Evolutionary conservation across 1,140 invertebrate genomes (phyloP).

Genomic region (Gonatopus flavifemur): DNA sequence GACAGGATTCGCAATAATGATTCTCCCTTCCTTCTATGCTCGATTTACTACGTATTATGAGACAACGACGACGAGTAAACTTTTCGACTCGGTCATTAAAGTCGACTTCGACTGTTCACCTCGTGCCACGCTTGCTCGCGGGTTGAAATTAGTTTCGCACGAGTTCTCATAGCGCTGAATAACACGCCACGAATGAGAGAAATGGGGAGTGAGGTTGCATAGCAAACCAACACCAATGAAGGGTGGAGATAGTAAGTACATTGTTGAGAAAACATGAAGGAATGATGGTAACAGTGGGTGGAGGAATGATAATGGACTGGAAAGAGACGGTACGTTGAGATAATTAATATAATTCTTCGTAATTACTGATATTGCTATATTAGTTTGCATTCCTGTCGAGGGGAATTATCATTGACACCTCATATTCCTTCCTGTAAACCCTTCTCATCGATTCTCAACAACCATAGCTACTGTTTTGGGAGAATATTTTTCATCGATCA

Average conservation of each 20-base stretch:
- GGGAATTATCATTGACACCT: conserved; percentile 21
- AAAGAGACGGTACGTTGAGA: background rate
- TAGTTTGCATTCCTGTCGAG: background rate
- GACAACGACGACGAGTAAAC: too few species aligned
- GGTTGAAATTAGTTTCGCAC: conserved; percentile 44
- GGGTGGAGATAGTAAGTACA: too few species aligned
- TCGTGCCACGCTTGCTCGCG: too few species aligned
- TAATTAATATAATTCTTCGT: conserved; percentile 34
- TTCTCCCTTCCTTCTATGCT: too few species aligned
- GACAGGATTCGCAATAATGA: too few species aligned
- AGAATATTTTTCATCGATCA: too few species aligned
- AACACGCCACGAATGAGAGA: conserved; percentile 20
- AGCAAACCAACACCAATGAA: background rate
- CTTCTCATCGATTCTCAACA: too few species aligned
- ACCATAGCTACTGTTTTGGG: too few species aligned
- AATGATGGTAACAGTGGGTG: background rate
- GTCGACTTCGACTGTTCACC: too few species aligned
- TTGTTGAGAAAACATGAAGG: background rate
- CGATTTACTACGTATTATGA: too few species aligned
- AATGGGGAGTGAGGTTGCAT: conserved; percentile 1
- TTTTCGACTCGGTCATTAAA: conserved; percentile 45
- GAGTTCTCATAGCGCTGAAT: conserved; percentile 28
- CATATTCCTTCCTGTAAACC: conserved; percentile 26
- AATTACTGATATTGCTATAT: conserved; percentile 28
- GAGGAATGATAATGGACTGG: background rate